Percentiles rank a stretch among this genome's conserved stretches.
These are phyloP conservation scores for Eilema caniola DNA, from an alignment of 2,888 invertebrate species.

Conservation along the genomic window DNA sequence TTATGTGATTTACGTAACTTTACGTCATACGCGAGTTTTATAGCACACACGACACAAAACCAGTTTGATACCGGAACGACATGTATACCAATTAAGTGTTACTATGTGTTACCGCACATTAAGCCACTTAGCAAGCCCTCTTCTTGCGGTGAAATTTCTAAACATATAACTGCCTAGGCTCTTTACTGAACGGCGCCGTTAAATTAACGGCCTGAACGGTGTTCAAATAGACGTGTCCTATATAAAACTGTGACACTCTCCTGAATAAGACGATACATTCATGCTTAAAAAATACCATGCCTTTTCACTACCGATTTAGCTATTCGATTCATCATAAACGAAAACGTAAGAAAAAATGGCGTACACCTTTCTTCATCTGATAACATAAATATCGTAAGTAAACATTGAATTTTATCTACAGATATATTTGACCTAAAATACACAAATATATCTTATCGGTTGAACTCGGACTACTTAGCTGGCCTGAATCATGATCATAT, in stretches of 20 bases:
- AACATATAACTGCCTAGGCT: no score
- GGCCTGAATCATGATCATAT: conserved; percentile 29
- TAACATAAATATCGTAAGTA: conserved; percentile 18
- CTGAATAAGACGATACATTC: no score
- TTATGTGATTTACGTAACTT: background rate
- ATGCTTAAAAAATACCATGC: background rate
- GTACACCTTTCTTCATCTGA: background rate
- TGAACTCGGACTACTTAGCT: conserved; percentile 30
- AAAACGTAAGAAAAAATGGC: background rate
- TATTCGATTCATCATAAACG: background rate
- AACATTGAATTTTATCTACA: conserved; percentile 34
- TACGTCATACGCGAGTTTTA: conserved; percentile 8
- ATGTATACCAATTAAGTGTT: background rate
- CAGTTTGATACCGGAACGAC: conserved; percentile 6
- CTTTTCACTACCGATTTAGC: background rate
- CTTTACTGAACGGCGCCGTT: no score
- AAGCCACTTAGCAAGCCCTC: background rate
- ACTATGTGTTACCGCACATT: background rate
- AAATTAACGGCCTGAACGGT: no score
- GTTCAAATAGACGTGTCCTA: no score
- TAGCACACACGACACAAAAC: conserved; percentile 5
- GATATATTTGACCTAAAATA: conserved; percentile 34
- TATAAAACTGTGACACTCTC: no score
- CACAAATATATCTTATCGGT: conserved; percentile 44
- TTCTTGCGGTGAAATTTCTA: background rate